Evolutionary conservation across 2,888 invertebrate genomes (phyloP).

Genomic region (Eugnorisma glareosa): DNA sequence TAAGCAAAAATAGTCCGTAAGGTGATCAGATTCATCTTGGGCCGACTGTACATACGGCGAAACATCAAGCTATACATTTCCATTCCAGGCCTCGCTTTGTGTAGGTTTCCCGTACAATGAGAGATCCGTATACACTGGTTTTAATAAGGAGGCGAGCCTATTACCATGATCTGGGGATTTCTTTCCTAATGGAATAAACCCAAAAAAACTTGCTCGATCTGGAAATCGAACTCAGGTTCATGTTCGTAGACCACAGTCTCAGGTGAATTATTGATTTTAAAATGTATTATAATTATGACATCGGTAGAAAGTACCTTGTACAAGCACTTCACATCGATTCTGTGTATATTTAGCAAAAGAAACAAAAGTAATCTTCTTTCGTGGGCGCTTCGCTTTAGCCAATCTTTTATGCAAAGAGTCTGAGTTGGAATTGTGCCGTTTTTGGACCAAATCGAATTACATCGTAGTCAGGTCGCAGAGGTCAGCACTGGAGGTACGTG

Average conservation of each 20-base stretch:
- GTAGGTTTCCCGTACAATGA: too few species aligned
- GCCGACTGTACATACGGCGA: too few species aligned
- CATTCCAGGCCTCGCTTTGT: too few species aligned
- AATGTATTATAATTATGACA: background rate
- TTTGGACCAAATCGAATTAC: conserved; percentile 49
- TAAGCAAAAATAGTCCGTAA: too few species aligned
- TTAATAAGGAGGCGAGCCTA: too few species aligned
- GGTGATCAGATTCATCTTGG: too few species aligned
- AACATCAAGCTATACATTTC: too few species aligned
- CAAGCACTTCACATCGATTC: conserved; percentile 10
- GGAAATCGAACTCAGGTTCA: too few species aligned
- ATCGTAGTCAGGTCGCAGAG: conserved; percentile 9
- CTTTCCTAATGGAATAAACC: too few species aligned
- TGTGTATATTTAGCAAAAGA: conserved; percentile 25
- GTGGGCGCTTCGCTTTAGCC: background rate
- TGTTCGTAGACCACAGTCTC: background rate
- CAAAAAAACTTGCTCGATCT: too few species aligned
- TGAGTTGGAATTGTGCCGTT: conserved; percentile 23
- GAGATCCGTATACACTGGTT: too few species aligned
- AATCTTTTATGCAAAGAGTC: conserved; percentile 46
- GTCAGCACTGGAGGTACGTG: background rate
- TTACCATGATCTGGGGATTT: too few species aligned
- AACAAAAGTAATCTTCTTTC: conserved; percentile 14
- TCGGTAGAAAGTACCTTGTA: background rate
- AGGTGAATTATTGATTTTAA: background rate